Evolutionary conservation across 2,888 invertebrate species (phyloP).

Genomic region (Andrena bucephala): DNA sequence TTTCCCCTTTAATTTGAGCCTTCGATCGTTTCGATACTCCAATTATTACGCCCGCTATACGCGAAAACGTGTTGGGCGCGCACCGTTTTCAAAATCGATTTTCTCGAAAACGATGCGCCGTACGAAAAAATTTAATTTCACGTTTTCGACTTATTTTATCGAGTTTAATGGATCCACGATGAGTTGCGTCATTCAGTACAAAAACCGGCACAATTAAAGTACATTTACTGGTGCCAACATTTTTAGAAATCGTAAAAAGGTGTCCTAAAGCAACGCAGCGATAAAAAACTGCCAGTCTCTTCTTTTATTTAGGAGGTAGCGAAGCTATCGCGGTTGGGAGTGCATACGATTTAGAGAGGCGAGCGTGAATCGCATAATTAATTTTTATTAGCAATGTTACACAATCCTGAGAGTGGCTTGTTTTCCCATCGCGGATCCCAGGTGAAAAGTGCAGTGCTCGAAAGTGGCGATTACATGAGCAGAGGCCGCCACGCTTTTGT

Average conservation of each 20-base stretch:
- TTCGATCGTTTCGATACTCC: no score
- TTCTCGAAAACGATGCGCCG: no score
- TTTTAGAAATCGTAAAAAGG: background rate
- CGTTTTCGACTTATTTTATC: no score
- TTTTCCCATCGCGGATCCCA: slow-evolving; percentile 33
- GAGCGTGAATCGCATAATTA: slow-evolving; percentile 34
- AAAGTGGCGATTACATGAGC: slow-evolving; percentile 49
- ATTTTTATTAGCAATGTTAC: slow-evolving; percentile 47
- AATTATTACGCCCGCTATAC: no score
- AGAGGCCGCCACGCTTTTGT: slow-evolving; percentile 30
- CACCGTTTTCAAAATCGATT: no score
- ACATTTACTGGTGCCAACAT: no score
- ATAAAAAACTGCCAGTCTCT: background rate
- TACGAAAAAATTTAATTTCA: no score
- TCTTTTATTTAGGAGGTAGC: background rate
- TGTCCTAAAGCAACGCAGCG: background rate
- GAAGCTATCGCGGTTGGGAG: background rate
- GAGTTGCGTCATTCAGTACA: no score
- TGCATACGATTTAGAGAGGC: slow-evolving; percentile 11
- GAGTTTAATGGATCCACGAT: no score
- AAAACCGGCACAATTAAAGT: no score
- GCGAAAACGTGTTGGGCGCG: no score
- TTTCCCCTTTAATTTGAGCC: no score
- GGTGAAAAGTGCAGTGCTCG: slow-evolving; percentile 36
- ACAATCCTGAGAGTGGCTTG: slow-evolving; percentile 27